A percentile compares a stretch with the other conserved stretches of the same genome.
Evolutionary conservation across 2,888 invertebrate genomes (phyloP).

Genomic region (Drosophila meridionalis): DNA sequence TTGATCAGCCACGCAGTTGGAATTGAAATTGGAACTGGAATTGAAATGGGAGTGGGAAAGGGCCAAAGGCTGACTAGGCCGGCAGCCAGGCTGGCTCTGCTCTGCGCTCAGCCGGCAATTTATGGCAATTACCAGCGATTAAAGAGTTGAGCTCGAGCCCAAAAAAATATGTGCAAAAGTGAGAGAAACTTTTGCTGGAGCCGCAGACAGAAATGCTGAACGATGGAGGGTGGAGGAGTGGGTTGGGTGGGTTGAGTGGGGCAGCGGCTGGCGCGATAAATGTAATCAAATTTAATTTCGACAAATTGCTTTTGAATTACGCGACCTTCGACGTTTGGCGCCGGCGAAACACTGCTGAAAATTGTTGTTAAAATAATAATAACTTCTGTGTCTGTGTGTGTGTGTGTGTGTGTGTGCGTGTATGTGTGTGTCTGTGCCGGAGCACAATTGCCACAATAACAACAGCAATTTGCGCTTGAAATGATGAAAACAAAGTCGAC

Average conservation of each 20-base stretch:
- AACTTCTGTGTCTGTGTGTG: constrained; percentile 33
- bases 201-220: constrained; percentile 15
- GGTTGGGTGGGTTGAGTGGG: constrained; percentile 1
- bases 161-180: not conserved
- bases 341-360: constrained; percentile 68
- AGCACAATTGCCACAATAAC: constrained; percentile 59
- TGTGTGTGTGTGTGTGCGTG: constrained; percentile 20
- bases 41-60: not conserved
- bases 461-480: constrained; percentile 71
- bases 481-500: constrained; percentile 59
- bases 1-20: constrained; percentile 37
- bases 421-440: constrained; percentile 15
- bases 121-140: constrained; percentile 63
- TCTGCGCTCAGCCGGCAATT: constrained; percentile 41
- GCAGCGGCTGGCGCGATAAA: constrained; percentile 71
- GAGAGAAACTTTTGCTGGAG: constrained; percentile 34
- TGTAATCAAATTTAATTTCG: constrained; percentile 79
- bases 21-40: constrained; percentile 11
- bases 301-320: constrained; percentile 81
- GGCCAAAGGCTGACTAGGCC: not conserved
- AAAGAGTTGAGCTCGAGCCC: constrained; percentile 49
- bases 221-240: not conserved
- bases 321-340: constrained; percentile 71
- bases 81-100: not conserved
- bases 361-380: constrained; percentile 80